Conservation (phyloP, 2,797 vertebrate species). For the Meriones psammophilus region DNA sequence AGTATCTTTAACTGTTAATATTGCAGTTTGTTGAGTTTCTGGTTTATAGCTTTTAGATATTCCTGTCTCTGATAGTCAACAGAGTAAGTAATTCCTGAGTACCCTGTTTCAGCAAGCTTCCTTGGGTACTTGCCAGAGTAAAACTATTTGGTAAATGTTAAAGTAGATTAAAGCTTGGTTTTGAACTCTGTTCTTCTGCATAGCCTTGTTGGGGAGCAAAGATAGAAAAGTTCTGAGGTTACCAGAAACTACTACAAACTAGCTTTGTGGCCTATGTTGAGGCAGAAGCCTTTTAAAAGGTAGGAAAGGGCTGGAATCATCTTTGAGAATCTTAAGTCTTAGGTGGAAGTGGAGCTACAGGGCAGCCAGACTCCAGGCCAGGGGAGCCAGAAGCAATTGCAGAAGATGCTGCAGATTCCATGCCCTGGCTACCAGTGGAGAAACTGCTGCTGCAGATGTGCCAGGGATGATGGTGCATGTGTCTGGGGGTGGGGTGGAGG, state of each 20-base stretch:
- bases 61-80: not conserved
- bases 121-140: not conserved
- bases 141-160: constrained; percentile 58
- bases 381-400: constrained; percentile 11
- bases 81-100: not conserved
- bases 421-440: not conserved
- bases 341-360: constrained; percentile 7
- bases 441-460: not conserved
- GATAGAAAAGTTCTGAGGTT: constrained; percentile 35
- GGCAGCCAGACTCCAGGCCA: constrained; percentile 25
- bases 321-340: not conserved
- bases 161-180: constrained; percentile 58
- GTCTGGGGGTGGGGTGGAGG: not conserved
- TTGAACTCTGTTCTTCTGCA: constrained; percentile 45
- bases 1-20: constrained; percentile 44
- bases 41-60: constrained; percentile 51
- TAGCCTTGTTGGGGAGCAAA: constrained; percentile 65
- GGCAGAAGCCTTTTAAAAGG: not conserved
- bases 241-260: not conserved
- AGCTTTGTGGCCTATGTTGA: not conserved
- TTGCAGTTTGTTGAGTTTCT: constrained; percentile 38
- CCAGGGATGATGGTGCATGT: not conserved
- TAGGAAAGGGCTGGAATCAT: constrained; percentile 7
- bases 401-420: not conserved
- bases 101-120: constrained; percentile 15